phyloP scores from a whole-genome alignment of 2,113 vertebrate species.

The Rhadina sibilatrix region DNA sequence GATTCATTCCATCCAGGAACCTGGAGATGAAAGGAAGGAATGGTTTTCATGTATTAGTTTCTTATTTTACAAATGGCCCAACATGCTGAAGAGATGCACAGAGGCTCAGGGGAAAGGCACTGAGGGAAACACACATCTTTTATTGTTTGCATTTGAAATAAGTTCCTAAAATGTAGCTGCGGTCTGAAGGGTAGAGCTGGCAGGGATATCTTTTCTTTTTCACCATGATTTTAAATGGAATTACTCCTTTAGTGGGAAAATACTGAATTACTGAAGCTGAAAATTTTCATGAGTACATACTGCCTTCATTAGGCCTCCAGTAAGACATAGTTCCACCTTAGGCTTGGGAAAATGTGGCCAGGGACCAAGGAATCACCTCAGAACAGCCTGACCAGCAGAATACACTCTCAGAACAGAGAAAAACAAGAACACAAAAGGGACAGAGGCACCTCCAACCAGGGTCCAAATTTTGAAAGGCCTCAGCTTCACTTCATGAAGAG shows the following conservation, averaged over 20 bases:
- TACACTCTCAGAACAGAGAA: background rate
- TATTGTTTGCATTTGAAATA: background rate
- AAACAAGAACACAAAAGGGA: background rate
- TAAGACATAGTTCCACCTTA: background rate
- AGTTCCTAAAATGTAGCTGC: background rate
- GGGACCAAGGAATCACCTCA: background rate
- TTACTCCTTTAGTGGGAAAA: background rate
- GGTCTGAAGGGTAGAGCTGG: background rate
- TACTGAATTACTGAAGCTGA: background rate
- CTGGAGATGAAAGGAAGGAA: background rate
- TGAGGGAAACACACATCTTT: background rate
- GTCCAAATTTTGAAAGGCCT: background rate
- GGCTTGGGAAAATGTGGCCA: background rate
- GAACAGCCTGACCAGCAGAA: background rate
- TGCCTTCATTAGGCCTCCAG: background rate
- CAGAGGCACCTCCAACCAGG: background rate
- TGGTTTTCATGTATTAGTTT: constrained; percentile 42
- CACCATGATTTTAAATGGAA: background rate
- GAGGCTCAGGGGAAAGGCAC: constrained; percentile 9
- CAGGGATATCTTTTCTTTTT: background rate
- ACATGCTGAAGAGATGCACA: background rate
- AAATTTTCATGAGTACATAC: background rate
- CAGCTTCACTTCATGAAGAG: background rate
- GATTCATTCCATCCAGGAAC: constrained; percentile 35
- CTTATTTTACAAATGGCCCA: constrained; percentile 46